Evolutionary conservation across 2,888 invertebrate genomes (phyloP), one percentile per base, ranked within the genome.

Genomic region (Mythimna lalbum): DNA sequence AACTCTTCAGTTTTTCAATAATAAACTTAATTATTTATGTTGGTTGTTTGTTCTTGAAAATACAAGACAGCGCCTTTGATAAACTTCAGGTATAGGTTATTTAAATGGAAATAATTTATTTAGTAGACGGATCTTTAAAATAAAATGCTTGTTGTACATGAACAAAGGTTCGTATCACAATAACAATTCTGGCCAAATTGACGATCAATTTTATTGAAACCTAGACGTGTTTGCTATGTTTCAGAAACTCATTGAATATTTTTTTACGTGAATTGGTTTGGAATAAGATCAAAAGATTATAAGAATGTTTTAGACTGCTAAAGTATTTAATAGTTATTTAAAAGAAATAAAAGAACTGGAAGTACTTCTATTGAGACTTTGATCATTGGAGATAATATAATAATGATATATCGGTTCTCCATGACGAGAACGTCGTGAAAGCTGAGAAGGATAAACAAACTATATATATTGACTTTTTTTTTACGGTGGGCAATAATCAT

Each of bases 61-160:
- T 43, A 63, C 53, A 73, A 70, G 33, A 63, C 21, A 47, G 21
- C 12, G 19, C 43, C 63, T 74, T 64, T 55, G n/a, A 49, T 63
- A 31, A 49, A 55, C 27, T 49, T 39, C 12, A 36, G 14, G 27
- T 49, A 21, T 47, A 5, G 4, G 3, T 17, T 43, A 43, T 17
- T 43, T 21, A 2, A 27, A 21, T 55, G 17, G 5, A 63, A 23
- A 31, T 63, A 17, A 23, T 12, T n/a, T 60, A 6, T 49, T 14
- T 3, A 19, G 1, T 23, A 33, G 6, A 10, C 7, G 14, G 6
- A 43, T 52, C 17, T 70, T 36, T 21, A 1, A 36, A 71, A 55
- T 39, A 1, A 21, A 52, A 14, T 43, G 19, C 12, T 47, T 56
- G 0, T 63, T 55, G 9, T 33, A 53, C 36, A 17, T 1, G 43